Conservation (phyloP, 2,797 vertebrate genomes). For the Enteromius anoplus region DNA sequence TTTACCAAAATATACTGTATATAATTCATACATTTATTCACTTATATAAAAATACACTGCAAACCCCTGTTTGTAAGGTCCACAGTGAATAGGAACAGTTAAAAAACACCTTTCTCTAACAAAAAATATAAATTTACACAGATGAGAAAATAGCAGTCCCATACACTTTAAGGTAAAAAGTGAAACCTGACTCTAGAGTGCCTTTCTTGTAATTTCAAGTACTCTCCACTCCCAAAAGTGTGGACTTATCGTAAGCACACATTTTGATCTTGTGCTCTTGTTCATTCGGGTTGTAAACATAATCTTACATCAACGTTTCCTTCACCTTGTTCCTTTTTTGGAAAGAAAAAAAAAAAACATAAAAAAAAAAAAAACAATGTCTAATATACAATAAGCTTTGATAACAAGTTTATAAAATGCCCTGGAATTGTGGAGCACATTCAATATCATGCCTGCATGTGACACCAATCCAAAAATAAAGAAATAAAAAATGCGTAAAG, state of each 20-base stretch:
- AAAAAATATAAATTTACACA: slow-evolving; percentile 60
- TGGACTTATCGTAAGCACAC: slow-evolving; percentile 38
- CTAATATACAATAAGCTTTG: slow-evolving; percentile 18
- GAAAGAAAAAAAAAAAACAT: background rate
- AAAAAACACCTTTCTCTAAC: slow-evolving; percentile 59
- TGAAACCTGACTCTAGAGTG: slow-evolving; percentile 54
- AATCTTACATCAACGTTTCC: slow-evolving; percentile 49
- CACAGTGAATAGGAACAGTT: slow-evolving; percentile 51
- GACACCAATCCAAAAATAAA: background rate
- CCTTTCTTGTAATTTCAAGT: slow-evolving; percentile 63
- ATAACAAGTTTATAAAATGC: slow-evolving; percentile 34
- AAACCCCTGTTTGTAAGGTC: slow-evolving; percentile 68
- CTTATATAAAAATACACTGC: slow-evolving; percentile 75
- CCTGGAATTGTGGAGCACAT: slow-evolving; percentile 45
- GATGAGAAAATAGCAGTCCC: slow-evolving; percentile 57
- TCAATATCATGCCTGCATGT: slow-evolving; percentile 30
- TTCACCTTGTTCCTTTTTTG: slow-evolving; percentile 51
- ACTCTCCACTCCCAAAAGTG: slow-evolving; percentile 53
- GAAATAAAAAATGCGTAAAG: background rate
- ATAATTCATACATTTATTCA: slow-evolving; percentile 63
- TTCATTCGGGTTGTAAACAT: slow-evolving; percentile 54
- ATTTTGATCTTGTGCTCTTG: slow-evolving; percentile 43
- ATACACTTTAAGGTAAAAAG: slow-evolving; percentile 57
- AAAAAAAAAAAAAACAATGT: background rate
- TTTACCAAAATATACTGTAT: slow-evolving; percentile 77